Base-by-base conservation (phyloP, 2,797 vertebrate genomes). In the Neosilurus mollespiculum region DNA sequence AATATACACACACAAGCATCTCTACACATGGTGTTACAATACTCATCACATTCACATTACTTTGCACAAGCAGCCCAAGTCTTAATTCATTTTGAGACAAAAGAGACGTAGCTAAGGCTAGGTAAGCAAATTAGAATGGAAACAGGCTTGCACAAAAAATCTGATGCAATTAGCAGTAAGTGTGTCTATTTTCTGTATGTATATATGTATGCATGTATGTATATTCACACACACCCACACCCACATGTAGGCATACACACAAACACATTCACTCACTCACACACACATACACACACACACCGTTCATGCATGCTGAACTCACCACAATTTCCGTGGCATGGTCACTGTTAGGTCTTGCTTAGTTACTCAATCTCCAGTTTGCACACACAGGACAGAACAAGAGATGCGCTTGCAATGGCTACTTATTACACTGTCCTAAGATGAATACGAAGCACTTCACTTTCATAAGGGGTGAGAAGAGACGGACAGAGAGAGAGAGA, bases 321-420 rank as follows among this genome's bases (percentile, higher is more conserved):
- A 89, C 88, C 88, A 87, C 34, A 75, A 65, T 85, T 86, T 89
- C 75, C 84, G 88, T 84, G 84, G 86, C 88, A 89, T 89, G 73
- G 81, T 86, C 53, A 49, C 65, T 69, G 53, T 72, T 78, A 26
- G 15, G 62, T 80, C 69, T 78, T 26, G 15, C 54, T 43, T 75
- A 70, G 64, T 84, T 86, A 80, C 65, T 84, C 62, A 83, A 80
- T 79, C 69, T 83, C 70, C 80, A 76, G 80, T 64, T 87, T 72
- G 86, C 49, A 65, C 59, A 71, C 61, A 70, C 72, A 78, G 71
- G 67, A 78, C n/a, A 64, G 84, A 80, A 82, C 59, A 78, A 82
- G 72, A 30, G 75, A 58, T 51, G 73, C 62, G 66, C 66, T 66
- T 51, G 84, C 72, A 58, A 80, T 59, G 24, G 75, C 80, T 83